These are phyloP conservation scores for Mnemiopsis leidyi DNA, from an alignment of 37 sponge, comb jelly and placozoan species.

Conservation along the genomic window DNA sequence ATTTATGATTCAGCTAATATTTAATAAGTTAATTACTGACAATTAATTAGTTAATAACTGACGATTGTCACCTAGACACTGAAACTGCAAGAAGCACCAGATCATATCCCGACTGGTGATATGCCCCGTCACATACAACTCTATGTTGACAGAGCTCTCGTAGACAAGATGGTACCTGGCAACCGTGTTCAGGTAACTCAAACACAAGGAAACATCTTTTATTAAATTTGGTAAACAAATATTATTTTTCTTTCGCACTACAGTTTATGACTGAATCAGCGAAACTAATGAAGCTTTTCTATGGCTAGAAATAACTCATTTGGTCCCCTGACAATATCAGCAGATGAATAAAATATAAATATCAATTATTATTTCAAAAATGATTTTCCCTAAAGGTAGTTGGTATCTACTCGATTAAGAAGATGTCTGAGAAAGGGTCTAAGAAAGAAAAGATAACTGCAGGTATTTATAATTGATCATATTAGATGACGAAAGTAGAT, in stretches of 20 bases:
- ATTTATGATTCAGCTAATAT: no score
- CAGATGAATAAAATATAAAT: no score
- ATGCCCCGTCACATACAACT: conserved; percentile 98
- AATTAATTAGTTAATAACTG: no score
- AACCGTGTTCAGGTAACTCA: conserved; percentile 79
- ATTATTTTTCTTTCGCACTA: background rate
- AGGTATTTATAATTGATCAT: no score
- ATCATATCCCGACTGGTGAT: conserved; percentile 96
- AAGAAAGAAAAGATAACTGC: conserved; percentile 25
- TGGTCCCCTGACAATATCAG: no score
- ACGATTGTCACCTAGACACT: conserved; percentile 69
- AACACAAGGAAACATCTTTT: background rate
- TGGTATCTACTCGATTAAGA: conserved; percentile 95
- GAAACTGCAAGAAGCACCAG: conserved; percentile 97
- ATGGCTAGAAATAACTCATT: no score
- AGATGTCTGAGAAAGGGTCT: conserved; percentile 54
- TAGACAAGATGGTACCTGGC: conserved; percentile 92
- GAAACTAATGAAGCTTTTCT: background rate
- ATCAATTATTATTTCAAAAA: no score
- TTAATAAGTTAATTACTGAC: no score
- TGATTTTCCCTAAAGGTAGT: conserved; percentile 65
- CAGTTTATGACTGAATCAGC: background rate
- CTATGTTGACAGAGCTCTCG: conserved; percentile 83
- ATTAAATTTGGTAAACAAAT: background rate
- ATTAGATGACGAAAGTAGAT: no score